A percentile compares a stretch with the other conserved stretches of the same genome.
Evolutionary conservation across 92 coral and sea anemone species (phyloP).

Genomic region (Isaurus tuberculatus): DNA sequence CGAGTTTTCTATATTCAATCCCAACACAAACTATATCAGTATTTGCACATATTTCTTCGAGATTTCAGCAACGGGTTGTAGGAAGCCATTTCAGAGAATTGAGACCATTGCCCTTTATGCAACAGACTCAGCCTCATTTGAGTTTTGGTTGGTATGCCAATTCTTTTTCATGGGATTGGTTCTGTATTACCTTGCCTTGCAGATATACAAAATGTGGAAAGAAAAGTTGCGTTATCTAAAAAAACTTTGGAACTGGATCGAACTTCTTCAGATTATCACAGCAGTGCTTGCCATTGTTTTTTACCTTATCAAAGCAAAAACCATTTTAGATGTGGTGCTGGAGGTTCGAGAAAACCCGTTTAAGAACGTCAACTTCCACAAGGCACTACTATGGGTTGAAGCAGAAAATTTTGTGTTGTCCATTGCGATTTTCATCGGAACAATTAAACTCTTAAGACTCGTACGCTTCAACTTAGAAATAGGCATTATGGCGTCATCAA

Average conservation of each 20-base stretch:
- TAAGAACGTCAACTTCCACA: conserved; percentile 68
- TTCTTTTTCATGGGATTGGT: conserved; percentile 51
- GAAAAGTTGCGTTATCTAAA: conserved; percentile 45
- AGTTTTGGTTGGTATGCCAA: conserved; percentile 75
- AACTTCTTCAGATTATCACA: conserved; percentile 58
- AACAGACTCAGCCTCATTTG: conserved; percentile 66
- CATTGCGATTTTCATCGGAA: conserved; percentile 70
- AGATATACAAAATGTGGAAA: conserved; percentile 7
- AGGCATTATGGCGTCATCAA: conserved; percentile 63
- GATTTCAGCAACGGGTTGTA: conserved; percentile 67
- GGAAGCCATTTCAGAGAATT: conserved; percentile 56
- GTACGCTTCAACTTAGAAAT: conserved; percentile 82
- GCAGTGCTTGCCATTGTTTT: conserved; percentile 65
- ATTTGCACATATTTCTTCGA: conserved; percentile 70
- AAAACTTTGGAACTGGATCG: conserved; percentile 77
- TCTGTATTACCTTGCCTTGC: conserved; percentile 7
- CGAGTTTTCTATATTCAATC: conserved; percentile 76
- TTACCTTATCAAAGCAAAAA: conserved; percentile 73
- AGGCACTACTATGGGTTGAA: conserved; percentile 60
- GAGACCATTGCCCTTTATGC: conserved; percentile 73
- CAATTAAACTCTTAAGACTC: conserved; percentile 69
- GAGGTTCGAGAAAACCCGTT: conserved; percentile 73
- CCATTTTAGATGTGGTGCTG: conserved; percentile 61
- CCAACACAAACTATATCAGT: conserved; percentile 77
- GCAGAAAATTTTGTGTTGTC: conserved; percentile 74